Conservation (phyloP, 2,113 vertebrate species). For the Callionymus lyra region DNA sequence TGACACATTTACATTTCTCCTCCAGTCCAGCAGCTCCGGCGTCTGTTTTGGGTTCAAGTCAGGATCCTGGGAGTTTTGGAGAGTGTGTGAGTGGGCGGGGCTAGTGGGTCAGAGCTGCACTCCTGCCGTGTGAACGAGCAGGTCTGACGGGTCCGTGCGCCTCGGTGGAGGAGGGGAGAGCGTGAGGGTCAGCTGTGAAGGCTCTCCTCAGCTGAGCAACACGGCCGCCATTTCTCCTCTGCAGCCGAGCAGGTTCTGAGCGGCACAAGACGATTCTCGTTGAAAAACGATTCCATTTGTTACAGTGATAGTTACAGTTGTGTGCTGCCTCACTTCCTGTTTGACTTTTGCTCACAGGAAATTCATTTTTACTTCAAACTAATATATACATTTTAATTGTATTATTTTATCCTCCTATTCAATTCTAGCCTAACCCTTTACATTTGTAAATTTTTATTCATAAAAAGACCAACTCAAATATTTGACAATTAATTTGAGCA, state of each 20-base stretch:
- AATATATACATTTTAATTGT: too few species aligned
- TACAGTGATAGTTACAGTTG: too few species aligned
- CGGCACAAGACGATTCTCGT: neutral
- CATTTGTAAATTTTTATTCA: too few species aligned
- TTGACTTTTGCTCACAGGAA: too few species aligned
- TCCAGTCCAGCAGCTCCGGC: constrained; percentile 5
- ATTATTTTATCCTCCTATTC: too few species aligned
- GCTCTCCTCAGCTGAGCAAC: constrained; percentile 49
- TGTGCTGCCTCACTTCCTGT: too few species aligned
- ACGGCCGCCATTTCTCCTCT: constrained; percentile 17
- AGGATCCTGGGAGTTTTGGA: constrained; percentile 13
- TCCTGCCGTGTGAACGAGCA: constrained; percentile 36
- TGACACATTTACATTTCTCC: neutral
- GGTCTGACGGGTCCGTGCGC: constrained; percentile 49
- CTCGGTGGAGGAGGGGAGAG: constrained; percentile 16
- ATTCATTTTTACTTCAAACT: too few species aligned
- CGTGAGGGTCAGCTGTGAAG: constrained; percentile 16
- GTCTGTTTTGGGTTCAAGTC: constrained; percentile 9
- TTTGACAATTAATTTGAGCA: too few species aligned
- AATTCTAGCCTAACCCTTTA: too few species aligned
- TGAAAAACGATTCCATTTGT: too few species aligned
- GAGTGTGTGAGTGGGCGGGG: neutral
- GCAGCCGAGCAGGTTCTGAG: constrained; percentile 3
- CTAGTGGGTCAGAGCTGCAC: constrained; percentile 13
- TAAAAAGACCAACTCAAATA: too few species aligned